Base-by-base conservation (phyloP, 2,113 vertebrate genomes). In the Hippotragus niger region DNA sequence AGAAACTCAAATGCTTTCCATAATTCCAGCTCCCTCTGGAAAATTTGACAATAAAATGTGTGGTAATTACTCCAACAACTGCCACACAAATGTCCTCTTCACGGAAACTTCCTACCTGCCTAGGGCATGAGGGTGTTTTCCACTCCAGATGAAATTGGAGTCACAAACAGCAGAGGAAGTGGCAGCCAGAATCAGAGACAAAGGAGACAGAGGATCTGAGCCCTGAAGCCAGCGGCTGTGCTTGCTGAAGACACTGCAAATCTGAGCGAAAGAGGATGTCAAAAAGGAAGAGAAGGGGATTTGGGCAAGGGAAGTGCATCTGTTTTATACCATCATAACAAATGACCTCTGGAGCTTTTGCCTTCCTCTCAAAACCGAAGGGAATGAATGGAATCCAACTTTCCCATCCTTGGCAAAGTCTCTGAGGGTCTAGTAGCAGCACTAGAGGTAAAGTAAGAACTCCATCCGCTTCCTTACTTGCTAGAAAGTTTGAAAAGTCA, bases 401-500 rank as follows among this genome's bases (percentile, higher is more conserved):
- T 52, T 12, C 21, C 33, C 76, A 74, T 78, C 53, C 47, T 23
- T 29, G 33, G 47, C 60, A 78, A 92, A 78, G 60, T 58, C 95
- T 97, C 76, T 1, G 13, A 90, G 86, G 91, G 74, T 40, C 94
- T 88, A 2, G 50, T 67, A 67, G 97, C 94, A 88, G 97, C 90
- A 90, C 4, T 9, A 57, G 23, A 40, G 40, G 89, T 2, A 2
- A 31, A 55, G 40, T 33, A 12, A 86, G 87, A 91, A 76, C 95
- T 76, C 76, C 14, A 33, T 57, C 78, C 13, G 80, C 93, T 93
- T 86, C 47, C 47, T 83, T 50, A 86, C 84, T 92, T 90, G 90
- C 95, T 90, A 40, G 81, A 88, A 96, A 94, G 96, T 96, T 96
- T 31, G 53, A 92, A 93, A 78, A 94, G 81, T 86, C 64, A 78